These are phyloP conservation scores for Oncorhynchus keta DNA, from an alignment of 2,113 vertebrate species.

Conservation along the genomic window DNA sequence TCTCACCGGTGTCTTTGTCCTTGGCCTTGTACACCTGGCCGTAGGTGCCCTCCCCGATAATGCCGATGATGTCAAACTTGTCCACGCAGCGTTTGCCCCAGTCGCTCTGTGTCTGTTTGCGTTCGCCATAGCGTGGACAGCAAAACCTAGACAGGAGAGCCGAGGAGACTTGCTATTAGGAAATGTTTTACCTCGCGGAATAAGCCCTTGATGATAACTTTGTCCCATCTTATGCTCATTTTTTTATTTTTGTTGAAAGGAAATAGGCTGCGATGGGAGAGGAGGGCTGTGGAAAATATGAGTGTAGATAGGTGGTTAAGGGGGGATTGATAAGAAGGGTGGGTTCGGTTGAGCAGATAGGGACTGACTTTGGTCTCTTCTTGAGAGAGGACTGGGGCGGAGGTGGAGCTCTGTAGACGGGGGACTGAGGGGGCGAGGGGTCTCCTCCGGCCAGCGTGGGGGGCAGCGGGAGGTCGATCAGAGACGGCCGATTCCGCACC, in stretches of 20 bases:
- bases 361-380: constrained; percentile 98
- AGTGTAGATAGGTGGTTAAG: too few species aligned
- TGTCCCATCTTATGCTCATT: too few species aligned
- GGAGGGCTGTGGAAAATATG: too few species aligned
- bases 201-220: too few species aligned
- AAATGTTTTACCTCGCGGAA: too few species aligned
- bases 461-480: constrained; percentile 93
- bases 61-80: constrained; percentile 97
- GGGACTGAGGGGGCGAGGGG: constrained; percentile 88
- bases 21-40: constrained; percentile 99
- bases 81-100: constrained; percentile 98
- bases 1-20: constrained; percentile 94
- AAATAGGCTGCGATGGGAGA: too few species aligned
- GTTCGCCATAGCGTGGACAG: constrained; percentile 95
- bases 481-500: constrained; percentile 84
- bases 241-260: too few species aligned
- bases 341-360: not conserved
- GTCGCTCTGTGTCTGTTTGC: constrained; percentile 92
- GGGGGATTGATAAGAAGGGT: not conserved
- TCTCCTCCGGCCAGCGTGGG: constrained; percentile 87
- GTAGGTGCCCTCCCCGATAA: constrained; percentile 97
- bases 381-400: constrained; percentile 85
- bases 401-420: constrained; percentile 81
- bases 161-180: not conserved
- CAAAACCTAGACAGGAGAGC: constrained; percentile 84